Evolutionary conservation across 2,113 vertebrate genomes (phyloP).

Genomic region (Tauraco erythrolophus): DNA sequence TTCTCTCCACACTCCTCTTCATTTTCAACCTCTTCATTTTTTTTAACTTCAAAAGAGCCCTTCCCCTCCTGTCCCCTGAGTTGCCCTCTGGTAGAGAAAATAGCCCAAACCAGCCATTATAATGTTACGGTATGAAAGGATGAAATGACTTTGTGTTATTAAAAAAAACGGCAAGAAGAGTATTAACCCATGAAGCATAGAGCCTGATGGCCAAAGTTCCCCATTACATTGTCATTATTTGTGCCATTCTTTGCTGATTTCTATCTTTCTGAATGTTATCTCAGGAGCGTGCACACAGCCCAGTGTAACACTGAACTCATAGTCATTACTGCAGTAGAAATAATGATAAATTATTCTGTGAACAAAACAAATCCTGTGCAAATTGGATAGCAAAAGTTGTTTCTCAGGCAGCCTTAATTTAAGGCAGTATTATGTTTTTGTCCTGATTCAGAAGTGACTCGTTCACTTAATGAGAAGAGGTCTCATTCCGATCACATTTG

Average conservation of each 20-base stretch:
- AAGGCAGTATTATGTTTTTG: not conserved
- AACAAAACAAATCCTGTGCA: not conserved
- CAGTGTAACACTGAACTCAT: rapidly evolving
- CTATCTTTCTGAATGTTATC: not conserved
- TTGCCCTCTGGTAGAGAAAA: not conserved
- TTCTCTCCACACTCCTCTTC: not conserved
- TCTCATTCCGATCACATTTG: not conserved
- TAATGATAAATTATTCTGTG: not conserved
- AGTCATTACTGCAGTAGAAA: not conserved
- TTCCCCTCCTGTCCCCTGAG: not conserved
- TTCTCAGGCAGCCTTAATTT: not conserved
- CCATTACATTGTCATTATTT: not conserved
- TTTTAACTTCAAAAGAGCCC: not conserved
- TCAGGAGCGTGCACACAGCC: not conserved
- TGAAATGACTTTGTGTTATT: not conserved
- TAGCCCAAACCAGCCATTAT: not conserved
- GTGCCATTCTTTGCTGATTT: not conserved
- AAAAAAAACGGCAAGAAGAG: not conserved
- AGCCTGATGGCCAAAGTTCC: rapidly evolving
- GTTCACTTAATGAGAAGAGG: not conserved
- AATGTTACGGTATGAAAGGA: not conserved
- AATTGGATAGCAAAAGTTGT: not conserved
- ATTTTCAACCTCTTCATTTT: not conserved
- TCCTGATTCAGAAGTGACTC: not conserved
- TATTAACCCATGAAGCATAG: not conserved